A percentile compares a stretch with the other conserved stretches of the same genome.
Conservation (phyloP, 2,888 invertebrate genomes). For the Panorpa germanica region DNA sequence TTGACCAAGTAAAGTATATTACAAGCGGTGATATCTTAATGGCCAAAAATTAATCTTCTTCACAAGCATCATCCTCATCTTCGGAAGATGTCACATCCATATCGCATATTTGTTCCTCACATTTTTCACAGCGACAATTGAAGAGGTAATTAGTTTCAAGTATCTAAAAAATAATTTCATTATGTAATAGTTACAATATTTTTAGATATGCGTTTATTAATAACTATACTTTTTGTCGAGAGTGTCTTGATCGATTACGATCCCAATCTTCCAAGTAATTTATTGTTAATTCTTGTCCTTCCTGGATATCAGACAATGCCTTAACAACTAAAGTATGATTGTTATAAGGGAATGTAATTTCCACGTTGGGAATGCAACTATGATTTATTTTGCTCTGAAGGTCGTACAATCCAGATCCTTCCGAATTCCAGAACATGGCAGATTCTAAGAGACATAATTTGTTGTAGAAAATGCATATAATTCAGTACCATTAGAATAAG, state of each 20-base stretch:
- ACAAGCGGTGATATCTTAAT: too few relatives aligned
- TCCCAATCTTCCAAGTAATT: slow-evolving; percentile 81
- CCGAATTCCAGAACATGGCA: slow-evolving; percentile 78
- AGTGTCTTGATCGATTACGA: slow-evolving; percentile 62
- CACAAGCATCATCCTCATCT: slow-evolving; percentile 35
- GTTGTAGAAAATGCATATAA: slow-evolving; percentile 6
- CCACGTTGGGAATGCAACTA: slow-evolving; percentile 79
- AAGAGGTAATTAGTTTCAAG: slow-evolving; percentile 65
- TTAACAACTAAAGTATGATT: slow-evolving; percentile 57
- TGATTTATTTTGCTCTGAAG: slow-evolving; percentile 86
- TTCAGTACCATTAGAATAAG: not conserved
- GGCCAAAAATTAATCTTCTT: too few relatives aligned
- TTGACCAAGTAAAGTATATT: too few relatives aligned
- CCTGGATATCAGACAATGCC: slow-evolving; percentile 48
- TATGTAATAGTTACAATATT: slow-evolving; percentile 4
- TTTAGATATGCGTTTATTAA: slow-evolving; percentile 18
- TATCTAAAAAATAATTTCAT: slow-evolving; percentile 18
- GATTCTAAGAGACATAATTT: slow-evolving; percentile 25
- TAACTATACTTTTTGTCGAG: slow-evolving; percentile 53
- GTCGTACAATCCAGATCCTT: slow-evolving; percentile 75
- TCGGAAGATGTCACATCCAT: slow-evolving; percentile 74
- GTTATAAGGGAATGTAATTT: slow-evolving; percentile 65
- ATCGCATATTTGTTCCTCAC: slow-evolving; percentile 49
- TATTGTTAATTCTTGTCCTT: slow-evolving; percentile 77
- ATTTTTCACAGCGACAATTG: slow-evolving; percentile 64